Base-by-base conservation (phyloP, 2,113 vertebrate genomes). In the Pitta sordida region DNA sequence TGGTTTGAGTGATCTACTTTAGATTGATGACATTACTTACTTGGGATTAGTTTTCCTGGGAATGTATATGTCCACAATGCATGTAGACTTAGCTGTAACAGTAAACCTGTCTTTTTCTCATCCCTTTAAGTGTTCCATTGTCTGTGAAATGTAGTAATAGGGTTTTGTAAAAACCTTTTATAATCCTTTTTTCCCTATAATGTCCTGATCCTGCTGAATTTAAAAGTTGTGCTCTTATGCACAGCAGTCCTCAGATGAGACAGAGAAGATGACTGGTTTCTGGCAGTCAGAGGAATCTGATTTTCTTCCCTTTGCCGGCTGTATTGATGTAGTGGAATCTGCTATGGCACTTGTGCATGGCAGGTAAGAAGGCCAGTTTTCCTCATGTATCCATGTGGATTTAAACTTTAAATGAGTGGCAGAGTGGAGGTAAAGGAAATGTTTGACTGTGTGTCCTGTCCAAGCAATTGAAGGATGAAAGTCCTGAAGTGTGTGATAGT, bases 381-480 rank as follows among this genome's bases (percentile, higher is more conserved):
- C 22, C 34, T 84, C 1, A 0, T 78, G 26, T 0, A 0, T 13
- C 86, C 11, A 4, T 1, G 3, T 79, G 48, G 23, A 43, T 23
- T 80, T 76, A 29, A 76, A 29, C 75, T 87, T 83, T 68, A 75
- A 79, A 18, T 49, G 48, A 0, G 49, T 60, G 56, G 16, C 36
- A 59, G 52, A 52, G 44, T 73, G 44, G 14, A 23, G n/a, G 11
- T 56, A n/a, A 71, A 90, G 48, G 59, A 80, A 30, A 9, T 36
- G 14, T 43, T 77, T 89, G 60, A 15, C 73, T 48, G 3, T 44
- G 41, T 37, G 15, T 78, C 13, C 53, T 48, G 5, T 83, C 52
- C 11, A 56, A 88, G 49, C 75, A 90, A 34, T 15, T 69, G 10
- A 23, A 79, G n/a, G 30, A 64, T 65, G 51, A 39, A 71, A 64